phyloP scores from a whole-genome alignment of 2,888 invertebrate species.

The Mimas tiliae region DNA sequence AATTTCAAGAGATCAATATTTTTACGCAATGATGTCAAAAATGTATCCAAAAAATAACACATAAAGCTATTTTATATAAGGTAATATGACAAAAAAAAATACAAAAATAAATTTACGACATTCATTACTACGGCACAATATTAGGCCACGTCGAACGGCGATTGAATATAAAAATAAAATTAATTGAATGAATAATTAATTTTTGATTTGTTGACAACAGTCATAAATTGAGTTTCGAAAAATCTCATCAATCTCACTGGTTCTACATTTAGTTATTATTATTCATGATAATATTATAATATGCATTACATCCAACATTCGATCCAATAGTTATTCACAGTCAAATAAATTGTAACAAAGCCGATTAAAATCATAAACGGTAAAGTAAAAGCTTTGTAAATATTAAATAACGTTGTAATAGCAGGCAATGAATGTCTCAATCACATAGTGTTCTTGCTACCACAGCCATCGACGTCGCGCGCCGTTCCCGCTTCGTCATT shows the following conservation, averaged over 20 bases:
- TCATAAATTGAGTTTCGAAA: not conserved
- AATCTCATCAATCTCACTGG: conserved; percentile 1
- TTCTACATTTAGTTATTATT: not conserved
- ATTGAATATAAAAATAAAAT: not conserved
- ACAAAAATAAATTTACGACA: not conserved
- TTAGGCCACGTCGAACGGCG: not conserved
- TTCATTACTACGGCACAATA: conserved; percentile 3
- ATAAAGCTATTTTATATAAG: not conserved
- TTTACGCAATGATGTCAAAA: conserved; percentile 1
- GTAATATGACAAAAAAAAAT: not conserved
- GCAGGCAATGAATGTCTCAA: not conserved
- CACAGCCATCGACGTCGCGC: conserved; percentile 66
- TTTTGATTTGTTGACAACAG: not conserved
- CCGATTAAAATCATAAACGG: not conserved
- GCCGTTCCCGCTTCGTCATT: conserved; percentile 65
- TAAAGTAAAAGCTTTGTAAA: not conserved
- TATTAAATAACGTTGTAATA: not conserved
- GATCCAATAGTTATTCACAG: not conserved
- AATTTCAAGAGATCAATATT: conserved; percentile 40
- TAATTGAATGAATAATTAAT: not conserved
- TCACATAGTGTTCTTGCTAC: conserved; percentile 46
- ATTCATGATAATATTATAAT: not conserved
- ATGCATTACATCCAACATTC: not conserved
- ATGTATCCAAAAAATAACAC: not conserved
- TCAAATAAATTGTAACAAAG: not conserved